Percentiles rank a stretch among this genome's conserved stretches.
Evolutionary conservation across 2,113 vertebrate species (phyloP).

Genomic region (Potamarius usumacintae): DNA sequence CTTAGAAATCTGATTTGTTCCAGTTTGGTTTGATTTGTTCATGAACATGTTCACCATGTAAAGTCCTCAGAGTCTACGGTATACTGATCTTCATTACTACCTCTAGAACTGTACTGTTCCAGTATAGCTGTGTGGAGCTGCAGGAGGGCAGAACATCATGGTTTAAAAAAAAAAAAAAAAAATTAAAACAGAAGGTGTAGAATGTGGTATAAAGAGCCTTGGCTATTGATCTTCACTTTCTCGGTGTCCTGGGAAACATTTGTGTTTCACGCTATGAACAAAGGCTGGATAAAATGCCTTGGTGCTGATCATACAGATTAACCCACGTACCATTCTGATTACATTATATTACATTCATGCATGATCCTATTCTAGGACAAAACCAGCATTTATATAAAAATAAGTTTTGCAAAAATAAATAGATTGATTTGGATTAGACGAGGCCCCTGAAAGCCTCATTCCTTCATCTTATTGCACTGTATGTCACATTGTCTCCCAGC

Average conservation of each 20-base stretch:
- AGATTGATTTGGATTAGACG: conserved; percentile 62
- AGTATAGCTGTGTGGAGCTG: too few species aligned
- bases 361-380: conserved; percentile 19
- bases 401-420: conserved; percentile 75
- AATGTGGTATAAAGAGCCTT: neutral
- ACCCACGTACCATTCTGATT: conserved; percentile 15
- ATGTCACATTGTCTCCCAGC: conserved; percentile 63
- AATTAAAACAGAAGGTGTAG: neutral
- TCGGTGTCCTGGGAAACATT: neutral
- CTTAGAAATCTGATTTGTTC: neutral
- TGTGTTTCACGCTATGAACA: neutral
- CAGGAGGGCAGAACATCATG: neutral
- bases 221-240: neutral
- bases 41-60: too few species aligned
- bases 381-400: conserved; percentile 69
- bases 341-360: conserved; percentile 11
- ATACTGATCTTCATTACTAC: neutral
- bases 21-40: neutral
- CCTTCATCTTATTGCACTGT: conserved; percentile 73
- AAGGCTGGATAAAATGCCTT: neutral
- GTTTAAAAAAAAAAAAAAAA: neutral
- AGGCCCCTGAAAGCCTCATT: conserved; percentile 48
- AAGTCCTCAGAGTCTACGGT: neutral
- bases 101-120: too few species aligned
- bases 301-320: conserved; percentile 5